Percentiles rank a stretch among this genome's conserved stretches.
phyloP scores from a whole-genome alignment of 2,888 invertebrate species.

The Drosophila lacicola region DNA sequence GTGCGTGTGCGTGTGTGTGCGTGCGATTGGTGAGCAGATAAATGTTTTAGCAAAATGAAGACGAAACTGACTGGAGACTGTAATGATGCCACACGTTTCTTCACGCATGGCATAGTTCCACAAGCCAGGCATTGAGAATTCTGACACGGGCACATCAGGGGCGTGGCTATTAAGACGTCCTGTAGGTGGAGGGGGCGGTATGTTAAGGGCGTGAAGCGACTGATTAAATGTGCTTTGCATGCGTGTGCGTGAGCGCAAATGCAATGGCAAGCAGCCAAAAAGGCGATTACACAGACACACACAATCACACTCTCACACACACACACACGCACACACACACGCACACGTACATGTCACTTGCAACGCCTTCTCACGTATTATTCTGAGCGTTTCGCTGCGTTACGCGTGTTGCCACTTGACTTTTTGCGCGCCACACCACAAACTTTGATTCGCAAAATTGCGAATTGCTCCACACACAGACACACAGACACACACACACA shows the following conservation, averaged over 20 bases:
- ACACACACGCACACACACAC: constrained; percentile 13
- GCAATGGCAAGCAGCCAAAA: constrained; percentile 65
- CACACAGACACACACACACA: neutral
- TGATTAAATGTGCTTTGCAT: constrained; percentile 72
- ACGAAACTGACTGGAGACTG: constrained; percentile 44
- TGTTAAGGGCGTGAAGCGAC: constrained; percentile 30
- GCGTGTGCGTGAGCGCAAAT: constrained; percentile 51
- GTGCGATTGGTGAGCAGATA: constrained; percentile 60
- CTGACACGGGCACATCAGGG: neutral
- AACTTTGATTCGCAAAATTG: constrained; percentile 30
- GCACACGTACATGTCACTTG: constrained; percentile 1
- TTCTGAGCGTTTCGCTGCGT: constrained; percentile 25
- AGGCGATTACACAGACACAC: constrained; percentile 45
- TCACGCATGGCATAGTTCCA: constrained; percentile 23
- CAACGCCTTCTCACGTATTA: constrained; percentile 26
- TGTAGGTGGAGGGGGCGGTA: neutral
- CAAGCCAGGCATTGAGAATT: neutral
- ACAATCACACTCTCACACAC: constrained; percentile 5
- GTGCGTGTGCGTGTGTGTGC: constrained; percentile 4
- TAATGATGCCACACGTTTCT: constrained; percentile 57
- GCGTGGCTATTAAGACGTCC: neutral
- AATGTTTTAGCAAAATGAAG: constrained; percentile 70
- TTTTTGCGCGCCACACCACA: constrained; percentile 14
- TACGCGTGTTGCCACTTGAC: constrained; percentile 49
- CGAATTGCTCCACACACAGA: constrained; percentile 3